Evolutionary conservation across 37 sponge, comb jelly and placozoan species (phyloP), one percentile per base, ranked within the genome.

Genomic region (Aplysina aerophoba): DNA sequence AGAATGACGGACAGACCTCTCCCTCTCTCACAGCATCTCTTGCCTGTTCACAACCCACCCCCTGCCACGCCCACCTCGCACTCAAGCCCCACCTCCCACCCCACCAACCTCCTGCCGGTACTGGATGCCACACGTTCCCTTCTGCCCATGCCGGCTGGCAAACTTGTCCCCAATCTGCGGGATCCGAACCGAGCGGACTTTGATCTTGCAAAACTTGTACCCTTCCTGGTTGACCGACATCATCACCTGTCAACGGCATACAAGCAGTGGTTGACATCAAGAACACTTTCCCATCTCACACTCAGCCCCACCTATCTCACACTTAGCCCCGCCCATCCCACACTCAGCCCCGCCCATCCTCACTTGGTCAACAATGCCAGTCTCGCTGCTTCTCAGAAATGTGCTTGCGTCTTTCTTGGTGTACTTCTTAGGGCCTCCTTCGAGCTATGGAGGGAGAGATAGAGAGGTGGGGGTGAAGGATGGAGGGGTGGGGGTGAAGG

Each of bases 111-210:
- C 99, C 69, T 95, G 96, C 87, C 94, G 67, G 85, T 99, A 99
- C 0, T 92, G 94, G 81, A 99, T 97, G 37, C 99, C 99, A 85
- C 96, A 96, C 11, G 99, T 99, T 75, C 99, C 99, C 82, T 99
- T 99, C 85, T 99, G 99, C 27, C 99, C 99, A 63, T 99, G 99
- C 0, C 99, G 86, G 86, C 97, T 96, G 59, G 99, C 99, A 87
- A 99, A 99, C 92, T 99, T 99, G 91, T 99, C 99, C 24, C 99
- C 99, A 61, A 99, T 97, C 91, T 99, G 97, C 13, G 99, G 99
- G 16, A 95, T 87, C 58, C 99, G 84, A 27, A 99, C 96, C 0
- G 97, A 97, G 16, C 99, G 88, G 3, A 99, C 99, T 54, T 88
- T 92, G 27, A 98, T 93, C 91, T 99, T 99, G 55, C 96, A 95